Evolutionary conservation across 2,888 invertebrate species (phyloP), one percentile per base, ranked within the genome.

Genomic region (Phalangium opilio): DNA sequence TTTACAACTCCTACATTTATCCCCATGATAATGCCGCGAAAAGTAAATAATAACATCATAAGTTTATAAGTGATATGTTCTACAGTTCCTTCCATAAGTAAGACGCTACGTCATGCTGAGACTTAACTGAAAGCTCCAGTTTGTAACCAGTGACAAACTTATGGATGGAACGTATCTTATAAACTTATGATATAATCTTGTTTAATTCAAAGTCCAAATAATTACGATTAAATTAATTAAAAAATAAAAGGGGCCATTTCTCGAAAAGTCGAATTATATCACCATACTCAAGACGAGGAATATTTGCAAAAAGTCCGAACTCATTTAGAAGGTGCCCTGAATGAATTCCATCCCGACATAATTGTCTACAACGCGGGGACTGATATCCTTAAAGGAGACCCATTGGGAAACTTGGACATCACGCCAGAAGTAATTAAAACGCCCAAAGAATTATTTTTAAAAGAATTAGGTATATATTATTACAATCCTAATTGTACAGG

Each of bases 331-430:
- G 73, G 70, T 38, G 78, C 83, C 0, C 63, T 85, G 18, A 63
- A 70, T 1, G 77, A 81, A 60, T 87, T 83, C 61, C 68, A 68
- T 44, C 84, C 89, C 0, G 80, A 89, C 62, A 70, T 89, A 19
- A 68, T 89, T 41, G 75, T 90, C n/a, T 90, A 86, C 67, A 89
- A 90, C 67, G 89, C 90, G n/a, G 90, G 89, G 0, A 89, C 89
- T 1, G 89, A 90, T 64, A 72, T 86, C 32, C 66, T 90, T 34
- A 73, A 75, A 50, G 78, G 79, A 0, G 89, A 90, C 66, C 78
- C 80, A 0, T 68, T 89, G 5, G 89, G 89, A 0, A 67, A 73
- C 42, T 67, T 89, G 59, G 69, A 74, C 4, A 74, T 90, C 44
- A 75, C 80, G 43, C 72, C 78, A 55, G 67, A 76, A 66, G 82